Conservation (phyloP, 2,113 vertebrate species). For the Sorex fumeus region DNA sequence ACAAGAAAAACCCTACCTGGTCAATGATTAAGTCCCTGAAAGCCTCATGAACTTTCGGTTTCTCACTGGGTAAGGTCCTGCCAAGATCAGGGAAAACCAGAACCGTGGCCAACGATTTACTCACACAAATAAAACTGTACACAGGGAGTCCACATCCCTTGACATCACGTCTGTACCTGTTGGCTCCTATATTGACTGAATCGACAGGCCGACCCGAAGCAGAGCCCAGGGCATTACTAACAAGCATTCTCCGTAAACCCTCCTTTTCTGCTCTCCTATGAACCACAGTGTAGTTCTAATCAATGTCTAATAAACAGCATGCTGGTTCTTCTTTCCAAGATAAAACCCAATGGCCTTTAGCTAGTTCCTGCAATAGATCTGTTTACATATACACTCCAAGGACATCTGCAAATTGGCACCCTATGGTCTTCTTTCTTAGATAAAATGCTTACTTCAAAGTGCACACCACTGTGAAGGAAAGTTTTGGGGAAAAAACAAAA, state of each 20-base stretch:
- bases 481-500: not conserved
- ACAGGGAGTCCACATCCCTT: not conserved
- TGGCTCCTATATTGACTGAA: not conserved
- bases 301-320: constrained; percentile 18
- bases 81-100: not conserved
- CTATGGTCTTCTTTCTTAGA: not conserved
- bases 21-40: not conserved
- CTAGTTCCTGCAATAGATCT: not conserved
- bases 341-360: not conserved
- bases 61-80: not conserved
- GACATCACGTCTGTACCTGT: not conserved
- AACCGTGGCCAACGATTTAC: not conserved
- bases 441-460: not conserved
- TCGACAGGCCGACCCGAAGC: not conserved
- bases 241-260: constrained; percentile 3
- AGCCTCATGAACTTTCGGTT: not conserved
- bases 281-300: not conserved
- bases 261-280: constrained; percentile 2
- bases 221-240: not conserved
- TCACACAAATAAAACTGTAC: not conserved
- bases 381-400: not conserved
- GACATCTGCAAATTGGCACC: not conserved
- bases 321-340: not conserved
- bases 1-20: not conserved
- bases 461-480: not conserved